phyloP scores from a whole-genome alignment of 2,797 vertebrate species.

The Ciconia nigra region DNA sequence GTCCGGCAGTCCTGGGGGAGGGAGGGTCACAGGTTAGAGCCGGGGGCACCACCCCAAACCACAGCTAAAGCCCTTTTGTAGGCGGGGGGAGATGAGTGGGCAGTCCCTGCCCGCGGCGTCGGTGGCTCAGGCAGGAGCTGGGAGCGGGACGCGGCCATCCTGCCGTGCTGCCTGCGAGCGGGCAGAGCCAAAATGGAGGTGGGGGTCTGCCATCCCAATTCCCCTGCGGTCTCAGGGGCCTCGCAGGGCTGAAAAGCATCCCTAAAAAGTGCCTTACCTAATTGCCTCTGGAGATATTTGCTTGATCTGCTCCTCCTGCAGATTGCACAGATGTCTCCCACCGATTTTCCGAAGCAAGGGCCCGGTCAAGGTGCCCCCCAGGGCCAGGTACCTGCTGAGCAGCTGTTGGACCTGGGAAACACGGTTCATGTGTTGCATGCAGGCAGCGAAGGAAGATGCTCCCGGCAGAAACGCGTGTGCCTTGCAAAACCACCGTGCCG shows the following conservation, averaged over 20 bases:
- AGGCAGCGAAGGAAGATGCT: background rate
- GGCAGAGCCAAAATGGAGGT: accelerated
- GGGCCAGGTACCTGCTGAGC: conserved; percentile 39
- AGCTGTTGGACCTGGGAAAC: conserved; percentile 30
- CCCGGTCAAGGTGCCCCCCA: conserved; percentile 17
- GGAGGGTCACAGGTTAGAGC: background rate
- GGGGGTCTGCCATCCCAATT: background rate
- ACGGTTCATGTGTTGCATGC: accelerated
- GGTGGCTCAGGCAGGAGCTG: background rate
- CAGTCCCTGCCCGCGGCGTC: accelerated
- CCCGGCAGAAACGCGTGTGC: accelerated
- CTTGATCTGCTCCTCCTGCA: conserved; percentile 50
- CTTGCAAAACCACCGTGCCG: accelerated
- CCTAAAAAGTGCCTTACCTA: accelerated
- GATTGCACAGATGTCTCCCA: conserved; percentile 38
- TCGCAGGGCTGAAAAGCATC: background rate
- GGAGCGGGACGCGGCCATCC: accelerated
- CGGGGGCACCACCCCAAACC: accelerated
- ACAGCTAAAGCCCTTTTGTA: background rate
- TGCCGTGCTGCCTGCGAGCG: accelerated
- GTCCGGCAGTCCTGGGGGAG: conserved; percentile 48
- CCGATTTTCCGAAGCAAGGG: conserved; percentile 13
- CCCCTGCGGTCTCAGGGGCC: background rate
- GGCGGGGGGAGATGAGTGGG: accelerated
- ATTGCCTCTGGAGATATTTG: background rate